Evolutionary conservation across 2,888 invertebrate species (phyloP).

Genomic region (Encarsia formosa): DNA sequence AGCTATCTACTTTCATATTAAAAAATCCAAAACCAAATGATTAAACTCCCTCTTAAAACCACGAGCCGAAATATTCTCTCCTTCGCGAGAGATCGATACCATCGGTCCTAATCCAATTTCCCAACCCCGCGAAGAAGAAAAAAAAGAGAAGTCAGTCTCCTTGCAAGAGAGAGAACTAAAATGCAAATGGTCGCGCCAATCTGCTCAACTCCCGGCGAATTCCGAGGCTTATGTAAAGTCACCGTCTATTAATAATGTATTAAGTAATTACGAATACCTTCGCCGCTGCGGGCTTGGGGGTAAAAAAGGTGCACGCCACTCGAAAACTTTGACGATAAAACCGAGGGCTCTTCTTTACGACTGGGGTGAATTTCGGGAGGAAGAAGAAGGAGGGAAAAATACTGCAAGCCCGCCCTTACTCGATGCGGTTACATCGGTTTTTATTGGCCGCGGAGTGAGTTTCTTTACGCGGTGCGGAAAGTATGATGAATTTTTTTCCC

Average conservation of each 20-base stretch:
- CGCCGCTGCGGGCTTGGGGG: background rate
- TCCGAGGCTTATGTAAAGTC: constrained; percentile 44
- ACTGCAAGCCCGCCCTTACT: no score
- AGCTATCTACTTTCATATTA: no score
- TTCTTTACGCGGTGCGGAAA: no score
- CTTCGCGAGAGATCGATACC: no score
- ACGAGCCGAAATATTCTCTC: no score
- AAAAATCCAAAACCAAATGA: no score
- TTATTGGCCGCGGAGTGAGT: no score
- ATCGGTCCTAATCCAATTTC: no score
- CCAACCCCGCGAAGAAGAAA: background rate
- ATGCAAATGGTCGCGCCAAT: constrained; percentile 46
- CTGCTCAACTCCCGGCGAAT: constrained; percentile 44
- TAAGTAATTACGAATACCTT: constrained; percentile 44
- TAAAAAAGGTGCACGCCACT: constrained; percentile 25
- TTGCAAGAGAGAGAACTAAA: constrained; percentile 25
- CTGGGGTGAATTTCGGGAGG: background rate
- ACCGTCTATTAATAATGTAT: constrained; percentile 49
- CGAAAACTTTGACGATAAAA: constrained; percentile 40
- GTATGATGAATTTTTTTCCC: no score
- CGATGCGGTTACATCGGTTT: no score
- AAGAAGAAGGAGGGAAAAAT: background rate
- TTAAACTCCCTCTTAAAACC: no score
- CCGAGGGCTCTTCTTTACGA: constrained; percentile 14
- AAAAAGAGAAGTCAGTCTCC: background rate